Percentiles rank a stretch among this genome's conserved stretches.
These are phyloP conservation scores for Labeo calbasu DNA, from an alignment of 2,797 vertebrate genomes.

Conservation along the genomic window DNA sequence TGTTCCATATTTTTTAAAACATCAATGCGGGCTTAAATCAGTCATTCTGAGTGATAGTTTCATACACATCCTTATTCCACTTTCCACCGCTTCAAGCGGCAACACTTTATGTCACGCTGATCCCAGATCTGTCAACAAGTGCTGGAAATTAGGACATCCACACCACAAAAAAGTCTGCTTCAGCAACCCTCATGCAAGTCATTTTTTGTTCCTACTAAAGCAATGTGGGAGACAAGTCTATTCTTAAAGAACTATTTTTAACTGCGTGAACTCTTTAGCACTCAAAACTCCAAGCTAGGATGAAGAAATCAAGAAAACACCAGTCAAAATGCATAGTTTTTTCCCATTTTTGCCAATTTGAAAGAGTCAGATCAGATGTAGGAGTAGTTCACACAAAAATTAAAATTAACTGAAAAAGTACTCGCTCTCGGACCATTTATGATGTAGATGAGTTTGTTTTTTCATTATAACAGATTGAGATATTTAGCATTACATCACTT, in stretches of 20 bases:
- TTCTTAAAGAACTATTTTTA: constrained; percentile 18
- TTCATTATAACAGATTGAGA: not conserved
- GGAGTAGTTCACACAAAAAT: not conserved
- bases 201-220: not conserved
- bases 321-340: not conserved
- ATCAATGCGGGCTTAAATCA: not conserved
- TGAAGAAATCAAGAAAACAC: not conserved
- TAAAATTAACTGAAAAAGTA: not conserved
- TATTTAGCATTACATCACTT: not conserved
- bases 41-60: not conserved
- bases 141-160: constrained; percentile 18
- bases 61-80: constrained; percentile 13
- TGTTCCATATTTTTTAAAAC: not conserved
- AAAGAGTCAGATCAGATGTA: not conserved
- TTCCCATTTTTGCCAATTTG: not conserved
- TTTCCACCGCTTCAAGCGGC: not conserved
- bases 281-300: not conserved
- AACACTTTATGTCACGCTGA: constrained; percentile 1
- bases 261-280: not conserved
- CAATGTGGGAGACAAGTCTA: not conserved
- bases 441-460: not conserved
- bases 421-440: too few relatives aligned
- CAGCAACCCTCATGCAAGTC: not conserved
- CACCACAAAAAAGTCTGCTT: not conserved
- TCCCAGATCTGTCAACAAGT: constrained; percentile 31